phyloP scores from a whole-genome alignment of 2,113 vertebrate genomes.

The Passer montanus region DNA sequence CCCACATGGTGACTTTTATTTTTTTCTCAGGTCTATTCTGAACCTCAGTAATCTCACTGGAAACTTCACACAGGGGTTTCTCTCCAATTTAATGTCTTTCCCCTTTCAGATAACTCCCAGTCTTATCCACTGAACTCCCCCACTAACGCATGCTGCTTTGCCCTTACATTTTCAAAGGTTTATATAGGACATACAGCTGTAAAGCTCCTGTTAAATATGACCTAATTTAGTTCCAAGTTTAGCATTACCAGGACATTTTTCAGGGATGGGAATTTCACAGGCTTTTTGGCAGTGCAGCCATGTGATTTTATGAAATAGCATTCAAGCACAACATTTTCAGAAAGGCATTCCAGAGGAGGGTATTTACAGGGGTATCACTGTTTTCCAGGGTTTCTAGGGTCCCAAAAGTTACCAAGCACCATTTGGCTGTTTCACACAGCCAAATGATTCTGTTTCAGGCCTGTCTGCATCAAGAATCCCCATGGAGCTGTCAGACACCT shows the following conservation, averaged over 20 bases:
- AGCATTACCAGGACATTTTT: slow-evolving; percentile 20
- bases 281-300: not conserved
- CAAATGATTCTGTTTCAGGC: not conserved
- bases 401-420: not conserved
- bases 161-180: not conserved
- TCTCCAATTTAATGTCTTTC: not conserved
- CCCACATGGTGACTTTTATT: not conserved
- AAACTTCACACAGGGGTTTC: not conserved
- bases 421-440: not conserved
- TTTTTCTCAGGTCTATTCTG: not conserved
- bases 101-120: not conserved
- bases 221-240: slow-evolving; percentile 44
- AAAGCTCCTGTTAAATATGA: slow-evolving; percentile 17
- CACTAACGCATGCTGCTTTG: not conserved
- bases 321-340: not conserved
- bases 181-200: slow-evolving; percentile 1
- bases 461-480: not conserved
- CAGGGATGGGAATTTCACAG: not conserved
- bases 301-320: not conserved
- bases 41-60: not conserved
- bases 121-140: not conserved
- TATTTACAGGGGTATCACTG: not conserved
- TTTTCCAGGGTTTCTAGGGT: not conserved
- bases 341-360: not conserved
- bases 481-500: not conserved